phyloP scores from a whole-genome alignment of 2,797 vertebrate genomes.

The Lutra lutra region DNA sequence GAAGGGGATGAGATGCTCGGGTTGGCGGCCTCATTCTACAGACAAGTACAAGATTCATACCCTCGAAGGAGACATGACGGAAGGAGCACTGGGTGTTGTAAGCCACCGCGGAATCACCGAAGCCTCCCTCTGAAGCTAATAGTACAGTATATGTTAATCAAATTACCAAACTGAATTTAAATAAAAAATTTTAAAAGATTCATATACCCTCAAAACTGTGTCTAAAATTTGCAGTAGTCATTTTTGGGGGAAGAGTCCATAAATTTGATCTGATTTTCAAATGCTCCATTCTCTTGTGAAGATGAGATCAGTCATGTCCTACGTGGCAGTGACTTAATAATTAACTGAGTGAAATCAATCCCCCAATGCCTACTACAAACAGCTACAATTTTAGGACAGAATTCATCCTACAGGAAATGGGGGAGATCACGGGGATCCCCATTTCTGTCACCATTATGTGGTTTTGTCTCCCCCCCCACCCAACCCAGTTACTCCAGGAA shows the following conservation, averaged over 20 bases:
- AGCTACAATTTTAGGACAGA: not conserved
- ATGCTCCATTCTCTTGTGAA: not conserved
- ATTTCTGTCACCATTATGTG: not conserved
- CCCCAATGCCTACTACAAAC: not conserved
- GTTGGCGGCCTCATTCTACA: not conserved
- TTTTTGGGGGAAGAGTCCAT: not conserved
- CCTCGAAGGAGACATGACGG: not conserved
- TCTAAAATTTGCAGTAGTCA: not conserved
- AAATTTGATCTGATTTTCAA: conserved; percentile 27
- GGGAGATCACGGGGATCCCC: not conserved
- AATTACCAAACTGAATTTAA: not conserved
- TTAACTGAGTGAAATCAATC: not conserved
- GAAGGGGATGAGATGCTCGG: not conserved
- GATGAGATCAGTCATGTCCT: not conserved
- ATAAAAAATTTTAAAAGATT: not conserved
- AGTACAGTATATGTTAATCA: not conserved
- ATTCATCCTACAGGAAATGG: not conserved
- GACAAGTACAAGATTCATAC: not conserved
- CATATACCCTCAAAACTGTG: not conserved
- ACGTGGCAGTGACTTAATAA: not conserved
- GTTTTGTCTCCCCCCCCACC: not conserved
- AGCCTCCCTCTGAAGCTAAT: not conserved
- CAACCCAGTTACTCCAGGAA: not conserved
- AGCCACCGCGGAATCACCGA: not conserved
- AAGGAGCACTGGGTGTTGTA: not conserved